Base-by-base conservation (phyloP, 2,797 vertebrate species). In the Pangasius macronema region DNA sequence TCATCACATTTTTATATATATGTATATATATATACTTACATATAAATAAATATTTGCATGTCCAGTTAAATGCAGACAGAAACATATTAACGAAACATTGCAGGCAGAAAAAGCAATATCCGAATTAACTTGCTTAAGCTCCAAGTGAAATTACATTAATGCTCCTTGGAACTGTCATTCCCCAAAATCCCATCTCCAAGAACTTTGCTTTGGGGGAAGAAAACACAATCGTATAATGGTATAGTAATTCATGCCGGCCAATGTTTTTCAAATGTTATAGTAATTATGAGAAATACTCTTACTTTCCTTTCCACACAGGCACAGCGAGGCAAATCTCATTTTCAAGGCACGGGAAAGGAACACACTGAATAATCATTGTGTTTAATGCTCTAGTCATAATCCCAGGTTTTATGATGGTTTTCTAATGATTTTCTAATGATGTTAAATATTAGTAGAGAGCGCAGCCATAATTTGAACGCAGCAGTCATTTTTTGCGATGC, bases 381-480 rank as follows among this genome's bases (percentile, higher is more conserved):
- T 95, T 96, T 96, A 95, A 95, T 96, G 94, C 95, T 95, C 93
- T 96, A 95, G 95, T 96, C 95, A 96, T 96, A 96, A 95, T 96
- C 95, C 94, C 94, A 95, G 95, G 94, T 96, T 96, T 96, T 95
- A 96, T 95, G 95, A 95, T 95, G 96, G 95, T 95, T 96, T 96
- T 96, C 95, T 96, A 96, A 96, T 96, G 95, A 96, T 96, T 96
- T 96, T 96, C 95, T 96, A 96, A 96, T 96, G 95, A 96, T 95
- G 95, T 96, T 96, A 96, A 96, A 96, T 96, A 96, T 96, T 96
- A 96, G 95, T 95, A 95, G 94, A 95, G 95, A 95, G 95, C 93
- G 95, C 92, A 94, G 94, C 93, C 93, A 94, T 96, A 95, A 96
- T 96, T 96, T 95, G 95, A 95, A 95, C 94, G 93, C 94, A 95